These are phyloP conservation scores for Falco naumanni DNA, from an alignment of 2,797 vertebrate genomes.

Conservation along the genomic window DNA sequence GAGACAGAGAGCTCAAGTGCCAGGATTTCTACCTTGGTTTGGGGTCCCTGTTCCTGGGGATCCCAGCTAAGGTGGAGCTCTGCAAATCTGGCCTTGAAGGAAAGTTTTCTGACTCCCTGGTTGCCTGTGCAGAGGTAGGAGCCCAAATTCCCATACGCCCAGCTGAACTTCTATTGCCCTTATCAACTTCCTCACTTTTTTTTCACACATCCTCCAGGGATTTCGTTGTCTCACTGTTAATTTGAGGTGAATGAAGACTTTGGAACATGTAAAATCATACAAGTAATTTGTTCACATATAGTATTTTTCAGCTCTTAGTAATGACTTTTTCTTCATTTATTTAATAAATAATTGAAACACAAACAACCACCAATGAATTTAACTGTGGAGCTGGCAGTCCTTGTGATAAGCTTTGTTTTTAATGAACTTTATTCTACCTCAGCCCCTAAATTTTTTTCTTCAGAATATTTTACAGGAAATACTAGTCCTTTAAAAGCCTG, in stretches of 20 bases:
- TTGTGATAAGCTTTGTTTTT: slow-evolving; percentile 10
- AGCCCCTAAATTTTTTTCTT: neutral
- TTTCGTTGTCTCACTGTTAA: neutral
- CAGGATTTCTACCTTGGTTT: neutral
- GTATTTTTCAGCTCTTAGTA: neutral
- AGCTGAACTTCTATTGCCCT: neutral
- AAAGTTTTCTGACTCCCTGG: neutral
- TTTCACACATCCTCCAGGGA: neutral
- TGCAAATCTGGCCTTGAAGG: neutral
- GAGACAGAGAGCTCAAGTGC: neutral
- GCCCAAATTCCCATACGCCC: neutral
- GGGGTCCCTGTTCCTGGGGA: neutral
- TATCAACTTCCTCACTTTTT: neutral
- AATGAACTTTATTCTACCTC: neutral
- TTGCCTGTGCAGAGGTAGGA: neutral
- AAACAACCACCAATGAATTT: neutral
- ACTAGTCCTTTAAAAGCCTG: slow-evolving; percentile 3
- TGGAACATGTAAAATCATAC: neutral
- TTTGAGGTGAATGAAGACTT: neutral
- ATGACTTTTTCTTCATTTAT: neutral
- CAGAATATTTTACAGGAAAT: neutral
- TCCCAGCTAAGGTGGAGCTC: neutral
- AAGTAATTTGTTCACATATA: neutral
- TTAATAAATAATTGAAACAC: neutral
- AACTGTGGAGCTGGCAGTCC: neutral